These are phyloP conservation scores for Hycleus cichorii DNA, from an alignment of 1,140 invertebrate genomes.

Conservation along the genomic window DNA sequence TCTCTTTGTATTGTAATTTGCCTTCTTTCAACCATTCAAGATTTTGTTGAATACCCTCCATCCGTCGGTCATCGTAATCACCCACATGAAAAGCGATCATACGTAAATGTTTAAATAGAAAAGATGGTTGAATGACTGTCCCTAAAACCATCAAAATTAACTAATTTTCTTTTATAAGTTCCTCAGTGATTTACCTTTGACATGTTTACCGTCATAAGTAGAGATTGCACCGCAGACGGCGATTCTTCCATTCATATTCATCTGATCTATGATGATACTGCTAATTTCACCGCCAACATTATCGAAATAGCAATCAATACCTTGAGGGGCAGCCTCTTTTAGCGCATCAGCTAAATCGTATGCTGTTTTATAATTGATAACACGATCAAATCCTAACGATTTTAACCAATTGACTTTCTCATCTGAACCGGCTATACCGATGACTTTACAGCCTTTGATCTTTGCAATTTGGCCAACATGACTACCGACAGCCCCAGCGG, in stretches of 20 bases:
- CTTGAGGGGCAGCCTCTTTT: conserved; percentile 55
- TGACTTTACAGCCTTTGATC: conserved; percentile 56
- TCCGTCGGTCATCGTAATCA: conserved; percentile 44
- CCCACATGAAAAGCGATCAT: conserved; percentile 54
- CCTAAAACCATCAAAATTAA: no score
- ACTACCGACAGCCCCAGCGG: conserved; percentile 62
- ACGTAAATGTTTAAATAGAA: conserved; percentile 49
- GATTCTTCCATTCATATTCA: conserved; percentile 52
- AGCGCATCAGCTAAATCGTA: conserved; percentile 49
- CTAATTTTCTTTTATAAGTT: no score
- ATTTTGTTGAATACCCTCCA: conserved; percentile 51
- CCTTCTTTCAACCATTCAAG: conserved; percentile 49
- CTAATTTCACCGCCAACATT: conserved; percentile 60
- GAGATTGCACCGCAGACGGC: conserved; percentile 52
- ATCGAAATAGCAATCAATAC: conserved; percentile 65
- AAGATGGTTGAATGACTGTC: conserved; percentile 46
- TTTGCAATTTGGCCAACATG: conserved; percentile 67
- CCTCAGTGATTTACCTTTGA: conserved; percentile 24
- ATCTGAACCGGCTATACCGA: conserved; percentile 61
- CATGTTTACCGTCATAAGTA: conserved; percentile 40
- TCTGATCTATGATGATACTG: conserved; percentile 49
- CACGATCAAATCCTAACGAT: conserved; percentile 56
- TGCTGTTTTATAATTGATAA: conserved; percentile 61
- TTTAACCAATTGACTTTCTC: conserved; percentile 60
- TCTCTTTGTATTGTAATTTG: conserved; percentile 54